A percentile compares a stretch with the other conserved stretches of the same genome.
These are phyloP conservation scores for Lycocorax pyrrhopterus DNA, from an alignment of 2,113 vertebrate species.

Conservation along the genomic window DNA sequence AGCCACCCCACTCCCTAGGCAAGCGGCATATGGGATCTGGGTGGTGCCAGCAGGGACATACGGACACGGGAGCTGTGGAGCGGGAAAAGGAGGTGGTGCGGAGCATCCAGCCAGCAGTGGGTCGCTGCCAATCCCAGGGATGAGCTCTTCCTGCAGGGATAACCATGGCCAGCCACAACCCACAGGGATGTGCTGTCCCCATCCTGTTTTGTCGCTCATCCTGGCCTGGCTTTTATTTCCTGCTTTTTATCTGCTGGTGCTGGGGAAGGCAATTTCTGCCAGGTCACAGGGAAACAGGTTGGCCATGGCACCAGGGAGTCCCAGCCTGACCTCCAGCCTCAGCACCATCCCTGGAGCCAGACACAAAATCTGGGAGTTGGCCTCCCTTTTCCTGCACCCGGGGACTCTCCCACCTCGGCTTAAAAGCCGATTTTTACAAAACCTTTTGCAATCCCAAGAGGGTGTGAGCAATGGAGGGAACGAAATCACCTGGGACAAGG, in stretches of 20 bases:
- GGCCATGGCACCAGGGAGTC: background rate
- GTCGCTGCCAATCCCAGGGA: background rate
- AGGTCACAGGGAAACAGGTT: background rate
- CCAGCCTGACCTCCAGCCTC: background rate
- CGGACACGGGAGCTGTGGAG: background rate
- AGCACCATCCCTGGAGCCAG: background rate
- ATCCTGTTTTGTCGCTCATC: background rate
- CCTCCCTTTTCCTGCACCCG: background rate
- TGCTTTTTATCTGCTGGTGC: background rate
- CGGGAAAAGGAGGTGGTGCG: background rate
- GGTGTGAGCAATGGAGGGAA: background rate
- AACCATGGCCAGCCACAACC: background rate
- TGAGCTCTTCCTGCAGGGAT: background rate
- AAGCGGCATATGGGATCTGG: background rate
- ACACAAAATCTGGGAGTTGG: background rate
- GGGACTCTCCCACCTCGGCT: background rate
- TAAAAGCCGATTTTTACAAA: background rate
- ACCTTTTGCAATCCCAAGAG: background rate
- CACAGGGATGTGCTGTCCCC: accelerated
- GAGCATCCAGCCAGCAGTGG: background rate
- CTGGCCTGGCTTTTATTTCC: background rate
- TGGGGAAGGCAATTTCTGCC: background rate
- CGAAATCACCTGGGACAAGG: background rate
- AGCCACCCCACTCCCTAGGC: background rate
- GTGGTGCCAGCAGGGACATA: accelerated